Evolutionary conservation across 2,888 invertebrate species (phyloP).

Genomic region (Notodonta dromedarius): DNA sequence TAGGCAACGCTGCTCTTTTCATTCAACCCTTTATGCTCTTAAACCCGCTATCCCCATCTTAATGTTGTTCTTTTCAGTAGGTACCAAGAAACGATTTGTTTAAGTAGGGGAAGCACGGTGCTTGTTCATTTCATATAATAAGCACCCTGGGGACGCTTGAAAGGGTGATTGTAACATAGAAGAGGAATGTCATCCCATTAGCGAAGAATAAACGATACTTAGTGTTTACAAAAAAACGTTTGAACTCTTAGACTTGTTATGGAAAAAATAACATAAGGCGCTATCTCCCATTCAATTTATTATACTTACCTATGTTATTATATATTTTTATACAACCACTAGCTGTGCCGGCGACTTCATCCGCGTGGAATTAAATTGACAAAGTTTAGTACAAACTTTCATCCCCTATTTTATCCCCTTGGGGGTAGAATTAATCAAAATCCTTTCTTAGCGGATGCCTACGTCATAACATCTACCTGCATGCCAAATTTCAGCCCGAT

Average conservation of each 20-base stretch:
- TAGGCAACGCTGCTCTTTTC: conserved; percentile 65
- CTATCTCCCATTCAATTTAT: too few species aligned
- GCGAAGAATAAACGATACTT: conserved; percentile 55
- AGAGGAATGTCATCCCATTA: conserved; percentile 67
- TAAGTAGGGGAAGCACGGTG: conserved; percentile 59
- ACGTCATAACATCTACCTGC: too few species aligned
- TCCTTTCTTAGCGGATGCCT: too few species aligned
- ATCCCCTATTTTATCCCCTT: too few species aligned
- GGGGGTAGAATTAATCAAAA: too few species aligned
- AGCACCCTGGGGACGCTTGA: conserved; percentile 48
- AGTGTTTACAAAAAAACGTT: conserved; percentile 35
- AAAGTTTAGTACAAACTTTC: too few species aligned
- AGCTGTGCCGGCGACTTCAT: too few species aligned
- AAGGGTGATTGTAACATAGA: conserved; percentile 54
- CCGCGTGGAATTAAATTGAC: too few species aligned
- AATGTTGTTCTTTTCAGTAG: conserved; percentile 59
- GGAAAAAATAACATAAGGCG: neutral
- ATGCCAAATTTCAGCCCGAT: too few species aligned
- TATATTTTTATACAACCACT: too few species aligned
- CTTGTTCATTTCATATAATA: conserved; percentile 60
- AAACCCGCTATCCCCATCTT: conserved; percentile 52
- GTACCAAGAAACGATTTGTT: conserved; percentile 73
- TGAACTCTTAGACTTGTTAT: neutral
- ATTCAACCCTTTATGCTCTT: conserved; percentile 54
- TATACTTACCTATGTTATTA: too few species aligned